These are phyloP conservation scores for Henricia sp. DNA, from an alignment of 53 echinoderm and acorn worm genomes.

Conservation along the genomic window DNA sequence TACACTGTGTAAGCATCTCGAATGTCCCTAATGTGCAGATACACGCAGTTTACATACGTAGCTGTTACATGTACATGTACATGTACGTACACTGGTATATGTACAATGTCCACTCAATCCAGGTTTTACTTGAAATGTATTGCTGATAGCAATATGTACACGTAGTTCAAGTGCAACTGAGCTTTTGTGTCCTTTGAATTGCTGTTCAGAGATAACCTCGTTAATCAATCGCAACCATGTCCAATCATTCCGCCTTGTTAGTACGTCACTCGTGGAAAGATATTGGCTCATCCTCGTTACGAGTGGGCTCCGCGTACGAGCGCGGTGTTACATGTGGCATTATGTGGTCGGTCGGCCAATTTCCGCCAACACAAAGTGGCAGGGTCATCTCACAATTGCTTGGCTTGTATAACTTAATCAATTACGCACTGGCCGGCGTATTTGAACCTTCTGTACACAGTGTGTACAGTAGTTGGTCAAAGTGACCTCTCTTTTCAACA, in stretches of 20 bases:
- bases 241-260: conserved; percentile 54
- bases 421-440: not conserved
- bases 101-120: not conserved
- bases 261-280: conserved; percentile 23
- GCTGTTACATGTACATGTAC: conserved; percentile 23
- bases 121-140: not conserved
- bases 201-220: conserved; percentile 21
- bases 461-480: not conserved
- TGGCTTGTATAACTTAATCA: not conserved
- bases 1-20: no score
- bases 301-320: not conserved
- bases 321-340: not conserved
- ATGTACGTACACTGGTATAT: not conserved
- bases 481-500: not conserved
- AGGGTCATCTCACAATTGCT: not conserved
- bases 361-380: conserved; percentile 22
- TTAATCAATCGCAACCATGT: conserved; percentile 53
- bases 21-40: no score
- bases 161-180: not conserved
- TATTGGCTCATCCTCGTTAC: conserved; percentile 20
- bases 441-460: not conserved
- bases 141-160: not conserved
- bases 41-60: not conserved
- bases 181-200: not conserved
- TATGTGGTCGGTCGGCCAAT: conserved; percentile 1